phyloP scores from a whole-genome alignment of 2,888 invertebrate species.

The Formica aserva region DNA sequence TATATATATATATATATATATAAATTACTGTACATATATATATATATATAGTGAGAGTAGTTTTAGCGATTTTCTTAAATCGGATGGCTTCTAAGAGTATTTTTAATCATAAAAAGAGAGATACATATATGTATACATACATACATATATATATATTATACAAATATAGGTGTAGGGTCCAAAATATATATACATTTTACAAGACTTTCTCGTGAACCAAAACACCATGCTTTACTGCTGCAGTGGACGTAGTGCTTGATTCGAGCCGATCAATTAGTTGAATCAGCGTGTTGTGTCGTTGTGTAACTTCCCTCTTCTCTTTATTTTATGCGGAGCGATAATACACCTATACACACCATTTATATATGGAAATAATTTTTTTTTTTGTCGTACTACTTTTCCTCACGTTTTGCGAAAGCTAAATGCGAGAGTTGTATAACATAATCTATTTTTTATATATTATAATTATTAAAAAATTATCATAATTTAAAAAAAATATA shows the following conservation, averaged over 20 bases:
- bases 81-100: conserved; percentile 62
- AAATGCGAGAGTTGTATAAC: neutral
- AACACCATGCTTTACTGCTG: conserved; percentile 49
- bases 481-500: too few relatives aligned
- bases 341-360: neutral
- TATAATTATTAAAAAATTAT: too few relatives aligned
- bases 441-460: conserved; percentile 12
- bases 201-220: conserved; percentile 53
- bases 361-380: conserved; percentile 3
- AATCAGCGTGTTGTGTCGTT: neutral
- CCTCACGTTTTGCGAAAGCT: neutral
- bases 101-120: conserved; percentile 58
- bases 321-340: conserved; percentile 4
- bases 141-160: neutral
- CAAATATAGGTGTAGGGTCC: conserved; percentile 71
- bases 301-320: neutral
- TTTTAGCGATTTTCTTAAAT: conserved; percentile 62
- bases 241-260: conserved; percentile 50
- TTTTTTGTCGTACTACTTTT: neutral
- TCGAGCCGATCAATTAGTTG: conserved; percentile 29
- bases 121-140: neutral
- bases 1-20: conserved; percentile 37
- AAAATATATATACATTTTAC: conserved; percentile 58
- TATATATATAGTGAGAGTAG: conserved; percentile 45
- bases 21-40: conserved; percentile 9